Evolutionary conservation across 2,888 invertebrate genomes (phyloP).

Genomic region (Leucozona laternaria): DNA sequence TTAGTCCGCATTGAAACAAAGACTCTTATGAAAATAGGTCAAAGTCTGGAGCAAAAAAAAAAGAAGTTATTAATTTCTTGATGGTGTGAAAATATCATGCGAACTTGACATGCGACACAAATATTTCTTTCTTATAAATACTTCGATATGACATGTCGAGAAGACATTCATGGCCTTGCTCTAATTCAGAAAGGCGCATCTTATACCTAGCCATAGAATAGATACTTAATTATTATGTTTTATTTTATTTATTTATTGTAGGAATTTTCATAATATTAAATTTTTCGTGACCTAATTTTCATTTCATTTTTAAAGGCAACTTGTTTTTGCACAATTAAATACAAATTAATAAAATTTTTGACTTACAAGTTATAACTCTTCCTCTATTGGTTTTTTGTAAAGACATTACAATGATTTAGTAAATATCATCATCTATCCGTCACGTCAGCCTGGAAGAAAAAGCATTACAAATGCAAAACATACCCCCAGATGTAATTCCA

Average conservation of each 20-base stretch:
- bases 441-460: too few relatives aligned
- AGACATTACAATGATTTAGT: too few relatives aligned
- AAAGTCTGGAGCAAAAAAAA: background rate
- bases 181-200: background rate
- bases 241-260: background rate
- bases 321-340: too few relatives aligned
- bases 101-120: constrained; percentile 11
- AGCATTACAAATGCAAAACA: too few relatives aligned
- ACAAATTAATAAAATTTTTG: too few relatives aligned
- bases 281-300: too few relatives aligned
- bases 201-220: background rate
- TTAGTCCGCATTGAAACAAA: background rate
- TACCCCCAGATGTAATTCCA: too few relatives aligned
- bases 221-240: background rate
- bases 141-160: background rate
- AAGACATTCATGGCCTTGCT: constrained; percentile 16
- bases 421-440: too few relatives aligned
- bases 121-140: background rate
- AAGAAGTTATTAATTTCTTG: background rate
- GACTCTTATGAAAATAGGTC: constrained; percentile 3
- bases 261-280: too few relatives aligned
- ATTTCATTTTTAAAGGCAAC: too few relatives aligned
- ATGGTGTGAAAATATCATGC: constrained; percentile 9
- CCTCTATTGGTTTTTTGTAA: too few relatives aligned
- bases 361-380: too few relatives aligned